Evolutionary conservation across 2,888 invertebrate genomes (phyloP).

Genomic region (Nomada ferruginata): DNA sequence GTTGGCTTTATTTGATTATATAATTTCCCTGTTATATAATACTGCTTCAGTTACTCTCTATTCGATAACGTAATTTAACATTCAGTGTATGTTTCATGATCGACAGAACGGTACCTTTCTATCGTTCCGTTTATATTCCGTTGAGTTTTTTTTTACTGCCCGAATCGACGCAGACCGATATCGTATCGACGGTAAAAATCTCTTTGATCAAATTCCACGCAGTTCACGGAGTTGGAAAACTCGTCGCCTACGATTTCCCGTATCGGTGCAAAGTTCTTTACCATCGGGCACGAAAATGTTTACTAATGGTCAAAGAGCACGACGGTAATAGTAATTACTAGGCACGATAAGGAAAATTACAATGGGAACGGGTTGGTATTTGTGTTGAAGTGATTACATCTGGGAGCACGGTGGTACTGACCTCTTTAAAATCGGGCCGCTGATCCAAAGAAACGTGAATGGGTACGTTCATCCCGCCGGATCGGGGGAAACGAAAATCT

Average conservation of each 20-base stretch:
- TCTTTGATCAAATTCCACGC: neutral
- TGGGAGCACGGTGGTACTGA: slow-evolving; percentile 54
- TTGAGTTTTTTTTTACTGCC: too few relatives aligned
- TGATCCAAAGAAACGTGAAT: slow-evolving; percentile 55
- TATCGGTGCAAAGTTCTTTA: slow-evolving; percentile 1
- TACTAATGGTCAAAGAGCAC: slow-evolving; percentile 12
- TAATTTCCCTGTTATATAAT: neutral
- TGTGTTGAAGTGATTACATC: slow-evolving; percentile 56
- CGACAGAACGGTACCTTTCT: neutral
- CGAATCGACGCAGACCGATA: neutral
- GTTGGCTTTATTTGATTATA: slow-evolving; percentile 4
- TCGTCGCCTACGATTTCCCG: too few relatives aligned
- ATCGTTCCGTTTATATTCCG: neutral
- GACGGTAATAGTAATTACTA: slow-evolving; percentile 31
- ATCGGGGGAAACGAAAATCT: slow-evolving; percentile 30
- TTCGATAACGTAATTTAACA: neutral
- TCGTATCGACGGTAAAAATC: neutral
- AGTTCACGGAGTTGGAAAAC: neutral
- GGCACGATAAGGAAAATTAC: slow-evolving; percentile 46
- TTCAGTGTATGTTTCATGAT: neutral
- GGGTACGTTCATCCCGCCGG: slow-evolving; percentile 38
- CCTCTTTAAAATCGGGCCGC: slow-evolving; percentile 56
- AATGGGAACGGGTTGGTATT: slow-evolving; percentile 20
- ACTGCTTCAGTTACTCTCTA: neutral
- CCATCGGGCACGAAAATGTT: slow-evolving; percentile 8